These are phyloP conservation scores for Varecia variegata DNA, from an alignment of 2,797 vertebrate genomes.

Conservation along the genomic window DNA sequence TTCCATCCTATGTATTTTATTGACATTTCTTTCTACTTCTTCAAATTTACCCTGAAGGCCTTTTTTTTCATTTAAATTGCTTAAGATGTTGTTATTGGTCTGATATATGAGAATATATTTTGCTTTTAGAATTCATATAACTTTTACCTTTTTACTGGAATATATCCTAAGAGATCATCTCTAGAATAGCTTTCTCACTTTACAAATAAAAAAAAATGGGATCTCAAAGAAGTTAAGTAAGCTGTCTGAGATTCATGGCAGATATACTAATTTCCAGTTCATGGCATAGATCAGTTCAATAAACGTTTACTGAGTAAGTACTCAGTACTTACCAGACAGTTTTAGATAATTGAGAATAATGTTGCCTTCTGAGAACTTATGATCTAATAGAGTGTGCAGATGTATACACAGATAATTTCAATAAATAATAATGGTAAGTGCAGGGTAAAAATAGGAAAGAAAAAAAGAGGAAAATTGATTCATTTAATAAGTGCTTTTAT, in stretches of 20 bases:
- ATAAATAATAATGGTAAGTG: not conserved
- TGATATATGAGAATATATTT: slow-evolving; percentile 13
- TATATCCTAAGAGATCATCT: not conserved
- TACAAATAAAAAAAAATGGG: not conserved
- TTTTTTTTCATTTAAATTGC: slow-evolving; percentile 19
- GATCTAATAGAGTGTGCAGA: not conserved
- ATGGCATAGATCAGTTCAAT: not conserved
- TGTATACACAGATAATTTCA: not conserved
- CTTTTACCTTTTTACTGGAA: slow-evolving; percentile 11
- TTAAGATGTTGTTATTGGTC: slow-evolving; percentile 23
- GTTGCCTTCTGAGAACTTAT: not conserved
- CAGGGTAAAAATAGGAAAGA: not conserved
- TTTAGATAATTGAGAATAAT: slow-evolving; percentile 29
- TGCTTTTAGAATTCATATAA: not conserved
- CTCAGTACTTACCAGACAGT: not conserved
- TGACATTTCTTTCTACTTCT: slow-evolving; percentile 10
- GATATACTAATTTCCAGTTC: not conserved
- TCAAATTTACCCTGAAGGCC: not conserved
- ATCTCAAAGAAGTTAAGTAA: not conserved
- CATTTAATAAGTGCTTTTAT: not conserved
- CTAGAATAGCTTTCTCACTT: slow-evolving; percentile 5
- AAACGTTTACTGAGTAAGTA: not conserved
- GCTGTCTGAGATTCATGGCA: not conserved
- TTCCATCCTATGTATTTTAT: not conserved
- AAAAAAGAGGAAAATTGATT: not conserved